Conservation (phyloP, 2,797 vertebrate species). For the Halcyon smyrnensis region DNA sequence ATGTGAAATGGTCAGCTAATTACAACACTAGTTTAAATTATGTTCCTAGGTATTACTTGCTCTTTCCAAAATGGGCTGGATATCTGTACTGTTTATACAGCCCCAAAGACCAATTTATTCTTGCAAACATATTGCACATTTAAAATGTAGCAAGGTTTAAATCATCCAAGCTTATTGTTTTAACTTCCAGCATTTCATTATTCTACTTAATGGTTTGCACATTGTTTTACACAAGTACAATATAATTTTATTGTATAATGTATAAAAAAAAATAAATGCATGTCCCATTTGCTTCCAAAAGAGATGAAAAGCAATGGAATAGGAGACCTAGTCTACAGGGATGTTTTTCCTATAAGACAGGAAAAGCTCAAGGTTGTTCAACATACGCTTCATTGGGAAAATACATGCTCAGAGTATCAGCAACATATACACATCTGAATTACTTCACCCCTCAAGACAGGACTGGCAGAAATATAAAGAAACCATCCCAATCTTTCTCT, state of each 20-base stretch:
- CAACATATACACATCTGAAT: neutral
- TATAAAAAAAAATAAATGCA: neutral
- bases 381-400: neutral
- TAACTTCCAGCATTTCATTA: slow-evolving; percentile 60
- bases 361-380: neutral
- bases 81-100: slow-evolving; percentile 52
- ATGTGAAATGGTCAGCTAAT: slow-evolving; percentile 53
- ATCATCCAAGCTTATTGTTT: slow-evolving; percentile 53
- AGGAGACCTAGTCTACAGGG: neutral
- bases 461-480: slow-evolving; percentile 12
- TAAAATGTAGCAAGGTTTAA: slow-evolving; percentile 62
- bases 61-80: slow-evolving; percentile 52
- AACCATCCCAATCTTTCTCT: neutral
- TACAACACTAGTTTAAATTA: slow-evolving; percentile 53
- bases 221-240: slow-evolving; percentile 50
- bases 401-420: neutral
- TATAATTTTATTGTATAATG: slow-evolving; percentile 5
- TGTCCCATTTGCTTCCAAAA: neutral
- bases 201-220: slow-evolving; percentile 54
- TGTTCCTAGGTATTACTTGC: slow-evolving; percentile 35
- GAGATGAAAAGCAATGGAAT: neutral
- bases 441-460: neutral
- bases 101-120: slow-evolving; percentile 61
- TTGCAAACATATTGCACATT: slow-evolving; percentile 56
- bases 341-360: neutral